Conservation (phyloP, 2,113 vertebrate genomes). For the Dendrocopos noguchii region DNA sequence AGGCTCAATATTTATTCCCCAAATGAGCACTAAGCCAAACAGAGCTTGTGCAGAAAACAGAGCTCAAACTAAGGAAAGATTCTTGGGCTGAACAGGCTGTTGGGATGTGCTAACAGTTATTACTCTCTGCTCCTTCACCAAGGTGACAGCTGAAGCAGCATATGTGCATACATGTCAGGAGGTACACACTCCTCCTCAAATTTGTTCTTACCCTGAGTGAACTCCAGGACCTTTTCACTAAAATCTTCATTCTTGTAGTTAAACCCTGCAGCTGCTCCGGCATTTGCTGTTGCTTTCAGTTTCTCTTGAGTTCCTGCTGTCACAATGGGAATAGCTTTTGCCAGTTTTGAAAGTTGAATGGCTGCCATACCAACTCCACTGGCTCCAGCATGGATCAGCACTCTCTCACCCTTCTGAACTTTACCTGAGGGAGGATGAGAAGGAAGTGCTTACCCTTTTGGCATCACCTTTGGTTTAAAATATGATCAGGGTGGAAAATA, state of each 20-base stretch:
- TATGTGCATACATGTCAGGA: rapidly evolving
- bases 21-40: neutral
- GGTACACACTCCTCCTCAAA: neutral
- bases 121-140: neutral
- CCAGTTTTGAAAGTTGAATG: slow-evolving; percentile 82
- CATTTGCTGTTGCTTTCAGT: slow-evolving; percentile 68
- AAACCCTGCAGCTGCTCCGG: slow-evolving; percentile 82
- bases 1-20: neutral
- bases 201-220: slow-evolving; percentile 78
- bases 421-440: slow-evolving; percentile 68
- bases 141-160: neutral
- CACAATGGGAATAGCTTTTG: slow-evolving; percentile 81
- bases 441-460: neutral
- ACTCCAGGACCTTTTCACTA: slow-evolving; percentile 73
- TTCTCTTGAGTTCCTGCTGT: slow-evolving; percentile 84
- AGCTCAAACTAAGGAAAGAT: neutral
- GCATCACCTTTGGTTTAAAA: neutral
- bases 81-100: neutral
- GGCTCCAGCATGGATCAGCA: slow-evolving; percentile 83
- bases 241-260: slow-evolving; percentile 86
- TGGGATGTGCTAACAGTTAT: neutral
- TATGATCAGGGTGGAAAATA: neutral
- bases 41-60: neutral
- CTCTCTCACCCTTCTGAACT: slow-evolving; percentile 79
- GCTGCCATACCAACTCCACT: slow-evolving; percentile 86